Evolutionary conservation across 2,797 vertebrate species (phyloP).

Genomic region (Distichodus sexfasciatus): DNA sequence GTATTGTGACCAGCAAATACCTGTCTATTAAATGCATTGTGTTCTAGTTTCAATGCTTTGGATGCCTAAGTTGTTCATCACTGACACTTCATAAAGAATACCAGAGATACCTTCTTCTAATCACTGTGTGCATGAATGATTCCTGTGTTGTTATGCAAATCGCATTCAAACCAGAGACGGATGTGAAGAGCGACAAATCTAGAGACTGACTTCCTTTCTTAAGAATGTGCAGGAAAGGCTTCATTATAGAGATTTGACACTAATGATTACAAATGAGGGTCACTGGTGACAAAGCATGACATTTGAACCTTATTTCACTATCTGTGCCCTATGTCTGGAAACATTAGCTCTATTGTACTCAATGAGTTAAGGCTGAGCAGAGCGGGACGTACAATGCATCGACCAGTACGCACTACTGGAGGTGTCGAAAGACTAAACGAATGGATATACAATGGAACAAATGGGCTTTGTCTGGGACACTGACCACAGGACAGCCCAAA

Average conservation of each 20-base stretch:
- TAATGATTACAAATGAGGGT: constrained; percentile 68
- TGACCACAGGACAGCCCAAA: constrained; percentile 12
- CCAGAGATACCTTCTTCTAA: constrained; percentile 56
- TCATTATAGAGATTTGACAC: constrained; percentile 67
- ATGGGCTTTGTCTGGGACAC: constrained; percentile 38
- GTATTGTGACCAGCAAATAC: constrained; percentile 51
- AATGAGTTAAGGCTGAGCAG: constrained; percentile 58
- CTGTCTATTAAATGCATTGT: constrained; percentile 59
- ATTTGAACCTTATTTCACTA: constrained; percentile 69
- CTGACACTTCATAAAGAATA: constrained; percentile 26
- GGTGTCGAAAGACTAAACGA: constrained; percentile 20
- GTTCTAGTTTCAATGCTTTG: constrained; percentile 38
- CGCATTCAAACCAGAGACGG: constrained; percentile 58
- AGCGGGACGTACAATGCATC: constrained; percentile 38
- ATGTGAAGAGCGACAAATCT: constrained; percentile 64
- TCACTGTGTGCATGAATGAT: constrained; percentile 57
- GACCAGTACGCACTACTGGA: constrained; percentile 36
- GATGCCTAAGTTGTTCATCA: constrained; percentile 33
- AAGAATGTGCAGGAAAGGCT: constrained; percentile 63
- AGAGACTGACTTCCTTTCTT: constrained; percentile 53
- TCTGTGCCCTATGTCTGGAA: constrained; percentile 53
- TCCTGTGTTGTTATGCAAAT: constrained; percentile 59
- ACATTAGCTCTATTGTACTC: constrained; percentile 69
- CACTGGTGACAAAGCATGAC: constrained; percentile 69
- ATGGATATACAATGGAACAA: constrained; percentile 32